Conservation (phyloP, 2,888 invertebrate species). For the Electrophaes corylata region DNA sequence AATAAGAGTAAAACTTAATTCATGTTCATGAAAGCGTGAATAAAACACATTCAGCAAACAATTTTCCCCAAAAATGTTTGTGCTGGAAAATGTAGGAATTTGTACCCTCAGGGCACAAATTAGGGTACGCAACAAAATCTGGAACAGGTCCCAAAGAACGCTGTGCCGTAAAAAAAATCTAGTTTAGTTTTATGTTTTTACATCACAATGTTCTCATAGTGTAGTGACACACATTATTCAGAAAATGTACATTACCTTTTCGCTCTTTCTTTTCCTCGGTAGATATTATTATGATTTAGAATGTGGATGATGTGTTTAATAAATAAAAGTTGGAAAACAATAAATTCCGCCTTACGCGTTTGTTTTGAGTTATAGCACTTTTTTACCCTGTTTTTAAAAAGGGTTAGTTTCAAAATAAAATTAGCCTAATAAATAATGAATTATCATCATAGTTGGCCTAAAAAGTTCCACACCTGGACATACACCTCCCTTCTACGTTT, state of each 20-base stretch:
- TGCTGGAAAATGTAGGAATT: slow-evolving; percentile 38
- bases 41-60: slow-evolving; percentile 2
- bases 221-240: slow-evolving; percentile 48
- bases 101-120: slow-evolving; percentile 33
- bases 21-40: slow-evolving; percentile 3
- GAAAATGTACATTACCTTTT: no score
- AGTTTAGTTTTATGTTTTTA: slow-evolving; percentile 56
- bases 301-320: slow-evolving; percentile 38
- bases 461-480: no score
- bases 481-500: no score
- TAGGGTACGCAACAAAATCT: slow-evolving; percentile 40
- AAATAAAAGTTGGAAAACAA: slow-evolving; percentile 20
- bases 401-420: no score
- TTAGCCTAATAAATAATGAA: no score
- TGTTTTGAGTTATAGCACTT: background rate
- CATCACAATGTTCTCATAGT: slow-evolving; percentile 43
- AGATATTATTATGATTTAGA: slow-evolving; percentile 35
- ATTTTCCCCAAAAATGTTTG: slow-evolving; percentile 14
- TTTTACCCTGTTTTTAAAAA: background rate
- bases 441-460: no score
- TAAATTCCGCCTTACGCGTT: background rate
- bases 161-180: slow-evolving; percentile 48
- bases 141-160: slow-evolving; percentile 49
- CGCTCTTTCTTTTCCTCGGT: slow-evolving; percentile 26
- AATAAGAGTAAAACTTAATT: slow-evolving; percentile 2